Conservation (phyloP, 1,140 invertebrate species). For the Drosophila bifasciata region DNA sequence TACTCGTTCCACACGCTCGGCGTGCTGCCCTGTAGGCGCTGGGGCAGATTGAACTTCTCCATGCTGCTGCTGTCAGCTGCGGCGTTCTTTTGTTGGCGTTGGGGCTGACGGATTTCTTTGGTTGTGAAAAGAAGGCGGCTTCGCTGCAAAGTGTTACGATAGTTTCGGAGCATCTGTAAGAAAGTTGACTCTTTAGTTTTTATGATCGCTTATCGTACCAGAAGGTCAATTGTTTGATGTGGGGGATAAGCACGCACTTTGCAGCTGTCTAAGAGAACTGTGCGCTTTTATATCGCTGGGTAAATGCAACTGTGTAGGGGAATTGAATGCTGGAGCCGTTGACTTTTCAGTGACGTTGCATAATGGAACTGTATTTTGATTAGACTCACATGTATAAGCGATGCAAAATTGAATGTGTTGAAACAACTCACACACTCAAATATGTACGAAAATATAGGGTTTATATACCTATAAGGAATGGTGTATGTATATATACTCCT, state of each 20-base stretch:
- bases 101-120: slow-evolving; percentile 4
- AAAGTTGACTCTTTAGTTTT: slow-evolving; percentile 8
- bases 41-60: slow-evolving; percentile 87
- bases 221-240: slow-evolving; percentile 8
- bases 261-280: slow-evolving; percentile 8
- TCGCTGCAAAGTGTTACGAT: slow-evolving; percentile 11
- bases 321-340: slow-evolving; percentile 30
- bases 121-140: not conserved
- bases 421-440: slow-evolving; percentile 33
- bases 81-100: slow-evolving; percentile 21
- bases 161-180: slow-evolving; percentile 62
- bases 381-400: slow-evolving; percentile 24
- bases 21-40: slow-evolving; percentile 86
- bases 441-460: slow-evolving; percentile 19
- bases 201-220: slow-evolving; percentile 8
- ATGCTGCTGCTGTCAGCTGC: slow-evolving; percentile 29
- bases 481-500: not conserved
- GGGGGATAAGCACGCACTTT: slow-evolving; percentile 45
- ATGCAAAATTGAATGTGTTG: slow-evolving; percentile 52
- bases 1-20: slow-evolving; percentile 94
- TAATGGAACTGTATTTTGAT: slow-evolving; percentile 61
- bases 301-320: slow-evolving; percentile 58
- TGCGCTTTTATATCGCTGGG: slow-evolving; percentile 41
- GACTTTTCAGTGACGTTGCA: slow-evolving; percentile 63
- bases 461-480: not conserved